Conservation (phyloP, 2,888 invertebrate species). For the Drosophila emarginata region DNA sequence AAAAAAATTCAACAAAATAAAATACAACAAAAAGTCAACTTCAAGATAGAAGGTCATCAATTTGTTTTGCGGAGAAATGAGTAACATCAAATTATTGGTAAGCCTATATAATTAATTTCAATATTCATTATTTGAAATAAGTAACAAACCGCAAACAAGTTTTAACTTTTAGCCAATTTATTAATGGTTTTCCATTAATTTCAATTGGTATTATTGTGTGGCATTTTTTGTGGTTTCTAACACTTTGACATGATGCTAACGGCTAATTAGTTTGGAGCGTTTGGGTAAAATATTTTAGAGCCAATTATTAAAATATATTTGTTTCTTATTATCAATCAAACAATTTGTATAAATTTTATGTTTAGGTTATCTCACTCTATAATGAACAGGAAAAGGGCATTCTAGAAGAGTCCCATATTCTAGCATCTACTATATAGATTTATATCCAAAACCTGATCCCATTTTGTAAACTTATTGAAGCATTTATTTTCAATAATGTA, state of each 20-base stretch:
- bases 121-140: constrained; percentile 20
- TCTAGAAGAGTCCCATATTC: too few relatives aligned
- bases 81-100: constrained; percentile 78
- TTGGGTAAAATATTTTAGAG: background rate
- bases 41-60: constrained; percentile 45
- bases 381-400: too few relatives aligned
- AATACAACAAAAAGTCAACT: constrained; percentile 31
- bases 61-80: constrained; percentile 79
- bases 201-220: constrained; percentile 7
- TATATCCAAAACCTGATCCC: constrained; percentile 11
- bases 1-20: constrained; percentile 14
- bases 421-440: background rate
- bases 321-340: background rate
- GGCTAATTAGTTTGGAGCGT: constrained; percentile 13
- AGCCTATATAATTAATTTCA: constrained; percentile 43
- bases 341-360: background rate
- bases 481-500: constrained; percentile 34
- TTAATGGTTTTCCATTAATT: constrained; percentile 40
- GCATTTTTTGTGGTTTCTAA: constrained; percentile 10
- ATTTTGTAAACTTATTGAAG: constrained; percentile 30
- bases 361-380: constrained; percentile 40
- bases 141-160: constrained; percentile 50
- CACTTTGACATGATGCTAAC: constrained; percentile 8
- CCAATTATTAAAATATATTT: background rate
- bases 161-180: constrained; percentile 35